Evolutionary conservation across 2,888 invertebrate genomes (phyloP), one percentile per base, ranked within the genome.

Genomic region (Trilocha varians): DNA sequence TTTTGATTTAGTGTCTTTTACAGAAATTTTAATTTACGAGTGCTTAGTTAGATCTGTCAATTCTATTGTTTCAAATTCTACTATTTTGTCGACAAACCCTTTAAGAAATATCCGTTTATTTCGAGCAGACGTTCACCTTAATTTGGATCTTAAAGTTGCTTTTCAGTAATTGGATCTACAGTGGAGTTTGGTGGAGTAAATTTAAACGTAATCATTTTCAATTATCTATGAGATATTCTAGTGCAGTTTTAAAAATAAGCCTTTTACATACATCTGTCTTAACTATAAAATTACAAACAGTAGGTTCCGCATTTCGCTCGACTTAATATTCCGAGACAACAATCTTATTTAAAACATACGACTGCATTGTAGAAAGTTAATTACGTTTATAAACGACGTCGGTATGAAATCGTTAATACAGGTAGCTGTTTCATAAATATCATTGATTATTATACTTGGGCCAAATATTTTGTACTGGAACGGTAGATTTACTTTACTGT

Each of bases 141-240:
- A 55, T 60, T 55, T 52, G 44, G 46, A 43, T 40, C 25, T 40
- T 43, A 33, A 36, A 40, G 53, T 49, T 45, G 47, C 50, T 48
- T 57, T 51, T 53, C 59, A 62, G 64, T 62, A 54, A 49, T 58
- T 45, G 51, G 49, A 47, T 41, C 50, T 52, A 34, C 46, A 48
- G 46, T 45, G 43, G 46, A 42, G 57, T 52, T n/a, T n/a, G 18
- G 11, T 6, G 2, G 25, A 25, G 11, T 11, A 25, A 52, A 9
- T 25, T 2, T 11, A 11, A 25, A 25, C 25, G 11, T 25, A 25
- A 25, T 25, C 11, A 25, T 9, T 25, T 25, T 25, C 25, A 25
- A 25, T 25, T 25, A 25, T 25, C 11, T 25, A 2, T 25, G 25
- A 3, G 25, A 25, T 25, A 9, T 25, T 25, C 25, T 3, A 3